Percentiles rank a stretch among this genome's conserved stretches.
phyloP scores from a whole-genome alignment of 1,140 invertebrate species.

The Rhagoletis pomonella region DNA sequence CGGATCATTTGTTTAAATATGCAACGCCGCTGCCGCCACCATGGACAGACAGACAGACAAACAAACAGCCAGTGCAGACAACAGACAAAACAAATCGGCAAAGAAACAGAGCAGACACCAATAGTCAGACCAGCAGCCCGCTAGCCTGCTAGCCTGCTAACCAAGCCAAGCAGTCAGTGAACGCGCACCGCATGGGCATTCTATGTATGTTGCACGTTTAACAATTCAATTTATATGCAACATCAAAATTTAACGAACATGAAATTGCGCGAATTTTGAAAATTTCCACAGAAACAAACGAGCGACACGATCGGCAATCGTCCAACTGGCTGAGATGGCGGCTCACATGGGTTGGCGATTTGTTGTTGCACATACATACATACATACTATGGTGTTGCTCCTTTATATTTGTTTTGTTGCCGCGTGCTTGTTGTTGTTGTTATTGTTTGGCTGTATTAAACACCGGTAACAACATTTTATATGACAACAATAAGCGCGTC shows the following conservation, averaged over 20 bases:
- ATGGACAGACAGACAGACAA: slow-evolving; percentile 52
- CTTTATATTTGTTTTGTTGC: slow-evolving; percentile 13
- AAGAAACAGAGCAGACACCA: too few species aligned
- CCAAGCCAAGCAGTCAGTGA: slow-evolving; percentile 54
- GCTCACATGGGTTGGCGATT: neutral
- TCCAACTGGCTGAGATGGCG: slow-evolving; percentile 8
- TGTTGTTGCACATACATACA: neutral
- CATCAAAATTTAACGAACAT: slow-evolving; percentile 74
- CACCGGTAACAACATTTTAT: slow-evolving; percentile 23
- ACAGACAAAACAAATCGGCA: neutral
- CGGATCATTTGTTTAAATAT: slow-evolving; percentile 74
- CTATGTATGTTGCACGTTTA: slow-evolving; percentile 70
- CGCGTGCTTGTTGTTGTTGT: neutral
- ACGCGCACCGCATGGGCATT: slow-evolving; percentile 19
- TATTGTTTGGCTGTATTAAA: neutral
- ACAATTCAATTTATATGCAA: slow-evolving; percentile 74
- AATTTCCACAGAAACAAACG: slow-evolving; percentile 74
- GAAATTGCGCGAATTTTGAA: slow-evolving; percentile 74
- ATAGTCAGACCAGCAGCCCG: neutral
- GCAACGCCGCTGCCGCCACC: slow-evolving; percentile 63
- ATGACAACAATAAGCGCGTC: slow-evolving; percentile 47
- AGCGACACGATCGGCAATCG: slow-evolving; percentile 68
- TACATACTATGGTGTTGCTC: neutral
- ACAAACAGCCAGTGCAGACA: neutral
- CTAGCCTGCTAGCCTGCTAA: neutral